These are phyloP conservation scores for Aurelia aurita DNA, from an alignment of 30 jellyfish, hydroid and myxozoan genomes.

Conservation along the genomic window DNA sequence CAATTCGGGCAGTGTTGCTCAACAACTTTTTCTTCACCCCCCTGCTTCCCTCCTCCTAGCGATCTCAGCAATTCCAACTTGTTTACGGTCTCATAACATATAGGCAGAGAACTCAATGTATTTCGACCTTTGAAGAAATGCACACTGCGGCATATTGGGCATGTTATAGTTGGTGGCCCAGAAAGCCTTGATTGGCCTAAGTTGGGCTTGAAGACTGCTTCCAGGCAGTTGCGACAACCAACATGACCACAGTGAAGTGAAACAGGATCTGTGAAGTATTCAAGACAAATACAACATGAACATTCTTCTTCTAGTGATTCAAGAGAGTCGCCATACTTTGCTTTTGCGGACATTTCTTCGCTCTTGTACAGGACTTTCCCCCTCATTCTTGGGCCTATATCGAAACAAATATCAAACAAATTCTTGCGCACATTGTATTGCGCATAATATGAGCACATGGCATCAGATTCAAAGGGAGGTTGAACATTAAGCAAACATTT, in stretches of 20 bases:
- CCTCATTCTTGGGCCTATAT: no score
- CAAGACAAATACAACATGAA: constrained; percentile 26
- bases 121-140: not conserved
- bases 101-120: not conserved
- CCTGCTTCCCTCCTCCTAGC: no score
- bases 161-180: not conserved
- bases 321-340: constrained; percentile 8
- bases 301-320: constrained; percentile 14
- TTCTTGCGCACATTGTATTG: no score
- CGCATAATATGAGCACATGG: no score
- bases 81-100: no score
- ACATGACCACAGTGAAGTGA: constrained; percentile 3
- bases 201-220: not conserved
- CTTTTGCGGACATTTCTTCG: not conserved
- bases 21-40: no score
- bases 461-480: no score
- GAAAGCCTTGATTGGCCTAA: not conserved
- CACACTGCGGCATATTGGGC: constrained; percentile 30
- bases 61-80: no score
- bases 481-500: no score
- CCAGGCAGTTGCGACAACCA: constrained; percentile 18
- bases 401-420: no score
- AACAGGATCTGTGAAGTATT: not conserved
- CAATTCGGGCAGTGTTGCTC: no score
- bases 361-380: not conserved